Conservation (phyloP, 2,113 vertebrate species). For the Antechinus flavipes region DNA sequence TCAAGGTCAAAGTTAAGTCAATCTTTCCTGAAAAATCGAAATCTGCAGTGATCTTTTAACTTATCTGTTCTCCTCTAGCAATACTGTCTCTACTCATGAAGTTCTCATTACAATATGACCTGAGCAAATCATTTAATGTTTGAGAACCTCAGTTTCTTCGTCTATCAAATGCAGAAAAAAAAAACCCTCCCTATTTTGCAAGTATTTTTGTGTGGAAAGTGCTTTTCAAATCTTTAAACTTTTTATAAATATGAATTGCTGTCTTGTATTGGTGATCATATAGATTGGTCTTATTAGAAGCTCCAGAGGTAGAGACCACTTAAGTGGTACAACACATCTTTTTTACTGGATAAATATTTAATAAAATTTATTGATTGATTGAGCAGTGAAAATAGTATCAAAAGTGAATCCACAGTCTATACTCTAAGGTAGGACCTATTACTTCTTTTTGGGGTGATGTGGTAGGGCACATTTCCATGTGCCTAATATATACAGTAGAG, state of each 20-base stretch:
- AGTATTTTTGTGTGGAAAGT: neutral
- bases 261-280: neutral
- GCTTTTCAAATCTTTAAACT: neutral
- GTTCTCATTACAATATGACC: neutral
- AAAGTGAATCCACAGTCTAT: neutral
- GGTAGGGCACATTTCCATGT: neutral
- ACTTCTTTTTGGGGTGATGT: neutral
- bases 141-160: rapidly evolving
- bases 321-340: neutral
- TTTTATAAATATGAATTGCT: neutral
- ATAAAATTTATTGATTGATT: neutral
- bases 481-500: neutral
- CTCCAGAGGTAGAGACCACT: neutral
- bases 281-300: neutral
- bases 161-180: slow-evolving; percentile 17
- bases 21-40: neutral
- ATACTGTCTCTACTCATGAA: neutral
- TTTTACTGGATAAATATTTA: neutral
- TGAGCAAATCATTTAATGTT: neutral
- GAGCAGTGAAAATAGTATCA: neutral
- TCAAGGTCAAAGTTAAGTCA: neutral
- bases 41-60: neutral
- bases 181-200: neutral
- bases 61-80: neutral
- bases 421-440: neutral